A percentile compares a stretch with the other conserved stretches of the same genome.
phyloP scores from a whole-genome alignment of 2,888 invertebrate species.

The Agrypnus murinus region DNA sequence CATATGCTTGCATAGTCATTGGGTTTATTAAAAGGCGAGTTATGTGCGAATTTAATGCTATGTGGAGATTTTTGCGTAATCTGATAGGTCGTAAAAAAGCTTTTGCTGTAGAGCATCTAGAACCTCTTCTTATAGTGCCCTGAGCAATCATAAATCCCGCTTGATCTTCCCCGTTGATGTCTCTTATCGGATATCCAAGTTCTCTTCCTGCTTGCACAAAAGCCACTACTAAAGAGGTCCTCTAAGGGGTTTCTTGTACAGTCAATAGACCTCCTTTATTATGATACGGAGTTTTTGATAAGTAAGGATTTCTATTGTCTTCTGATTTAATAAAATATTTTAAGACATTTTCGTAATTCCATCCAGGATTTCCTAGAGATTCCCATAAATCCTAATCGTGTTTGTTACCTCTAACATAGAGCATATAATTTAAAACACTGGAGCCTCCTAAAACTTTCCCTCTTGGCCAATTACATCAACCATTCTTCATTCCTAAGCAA shows the following conservation, averaged over 20 bases:
- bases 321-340: slow-evolving; percentile 94
- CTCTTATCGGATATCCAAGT: slow-evolving; percentile 88
- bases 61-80: slow-evolving; percentile 84
- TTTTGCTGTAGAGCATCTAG: slow-evolving; percentile 90
- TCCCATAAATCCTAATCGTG: slow-evolving; percentile 95
- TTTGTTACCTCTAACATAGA: slow-evolving; percentile 88
- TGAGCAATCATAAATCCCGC: slow-evolving; percentile 92
- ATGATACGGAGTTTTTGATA: slow-evolving; percentile 81
- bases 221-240: slow-evolving; percentile 86
- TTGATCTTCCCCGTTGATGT: slow-evolving; percentile 87
- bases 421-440: slow-evolving; percentile 91
- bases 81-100: slow-evolving; percentile 88
- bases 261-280: slow-evolving; percentile 84
- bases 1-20: slow-evolving; percentile 82
- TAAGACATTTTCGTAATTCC: slow-evolving; percentile 89
- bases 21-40: slow-evolving; percentile 85
- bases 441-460: slow-evolving; percentile 93
- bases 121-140: slow-evolving; percentile 87
- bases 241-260: slow-evolving; percentile 89
- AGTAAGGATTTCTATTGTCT: slow-evolving; percentile 90
- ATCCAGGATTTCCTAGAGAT: slow-evolving; percentile 86
- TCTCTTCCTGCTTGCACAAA: slow-evolving; percentile 89
- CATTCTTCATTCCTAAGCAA: slow-evolving; percentile 87
- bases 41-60: slow-evolving; percentile 86
- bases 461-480: slow-evolving; percentile 90